Evolutionary conservation across 2,113 vertebrate species (phyloP), one percentile per base, ranked within the genome.

Genomic region (Chaetops frenatus): DNA sequence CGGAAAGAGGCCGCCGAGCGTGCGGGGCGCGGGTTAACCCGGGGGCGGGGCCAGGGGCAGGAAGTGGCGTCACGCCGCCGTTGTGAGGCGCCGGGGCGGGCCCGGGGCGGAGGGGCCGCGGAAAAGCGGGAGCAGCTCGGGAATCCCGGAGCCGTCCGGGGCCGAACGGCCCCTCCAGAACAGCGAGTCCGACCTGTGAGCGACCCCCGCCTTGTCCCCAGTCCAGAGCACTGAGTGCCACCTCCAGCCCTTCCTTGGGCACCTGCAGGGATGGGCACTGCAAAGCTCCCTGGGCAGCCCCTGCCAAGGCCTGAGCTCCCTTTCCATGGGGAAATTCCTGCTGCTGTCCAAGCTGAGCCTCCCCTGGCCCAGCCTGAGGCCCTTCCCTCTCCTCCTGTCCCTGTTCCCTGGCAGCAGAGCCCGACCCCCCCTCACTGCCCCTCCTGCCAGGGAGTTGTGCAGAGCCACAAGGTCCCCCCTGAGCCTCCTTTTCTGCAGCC

Each of bases 1-100:
- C 97, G 96, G 98, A 94, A 98, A 98, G 98, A 97, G 95, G 66
- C 95, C 38, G n/a, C 28, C 7, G 9, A 23, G 65, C 2, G 78
- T 89, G 90, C 96, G 95, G 92, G 91, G 85, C 78, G 87, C 48
- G 25, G 94, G 93, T 81, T 90, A 77, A 77, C 47, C 96, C 97
- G 2, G 23, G 23, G 67, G 80, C 36, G 53, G 80, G 61, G 56
- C 2, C 21, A 42, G 88, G 8, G 8, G 58, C 57, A 6, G 98
- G 98, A 98, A 83, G 50, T 88, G 15, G 7, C 2, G 96, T 31
- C 21, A 11, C 8, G 8, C 2, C 2, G 7, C 0, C 2, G 19
- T 8, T 3, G 48, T 35, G 42, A 22, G 7, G 67, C 10, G 2
- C 3, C 4, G n/a, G 25, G 15, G 9, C 27, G 6, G 36, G 25